These are phyloP conservation scores for Aporophyla nigra DNA, from an alignment of 2,888 invertebrate genomes.

Conservation along the genomic window DNA sequence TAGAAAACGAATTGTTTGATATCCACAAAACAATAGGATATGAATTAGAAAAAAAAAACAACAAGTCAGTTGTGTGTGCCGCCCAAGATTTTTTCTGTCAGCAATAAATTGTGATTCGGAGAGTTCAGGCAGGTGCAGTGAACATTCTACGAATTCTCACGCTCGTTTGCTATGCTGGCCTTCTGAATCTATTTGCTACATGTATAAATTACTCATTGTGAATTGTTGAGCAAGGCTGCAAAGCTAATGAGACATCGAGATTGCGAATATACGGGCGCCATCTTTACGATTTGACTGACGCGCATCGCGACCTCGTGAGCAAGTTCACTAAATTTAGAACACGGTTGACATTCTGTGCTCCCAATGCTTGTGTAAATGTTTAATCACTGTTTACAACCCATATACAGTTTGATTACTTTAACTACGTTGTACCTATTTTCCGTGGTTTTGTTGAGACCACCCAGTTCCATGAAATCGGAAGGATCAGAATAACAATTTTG, in stretches of 20 bases:
- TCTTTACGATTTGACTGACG: slow-evolving; percentile 84
- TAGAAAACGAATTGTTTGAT: slow-evolving; percentile 2
- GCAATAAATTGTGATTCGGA: slow-evolving; percentile 59
- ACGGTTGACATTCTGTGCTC: slow-evolving; percentile 76
- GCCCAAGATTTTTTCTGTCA: slow-evolving; percentile 53
- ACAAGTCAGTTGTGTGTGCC: slow-evolving; percentile 30
- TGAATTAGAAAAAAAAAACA: slow-evolving; percentile 21
- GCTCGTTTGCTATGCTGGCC: slow-evolving; percentile 76
- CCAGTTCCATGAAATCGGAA: not conserved
- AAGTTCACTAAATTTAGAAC: slow-evolving; percentile 85
- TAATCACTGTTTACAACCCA: slow-evolving; percentile 52
- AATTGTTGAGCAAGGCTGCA: slow-evolving; percentile 83
- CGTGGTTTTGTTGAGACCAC: not conserved
- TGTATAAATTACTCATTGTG: slow-evolving; percentile 81
- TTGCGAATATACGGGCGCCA: slow-evolving; percentile 83
- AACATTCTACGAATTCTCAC: slow-evolving; percentile 77
- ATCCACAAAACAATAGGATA: slow-evolving; percentile 32
- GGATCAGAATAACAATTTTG: not conserved
- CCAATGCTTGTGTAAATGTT: slow-evolving; percentile 57
- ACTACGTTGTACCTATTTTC: not conserved
- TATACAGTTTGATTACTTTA: slow-evolving; percentile 30
- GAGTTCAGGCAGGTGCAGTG: slow-evolving; percentile 72
- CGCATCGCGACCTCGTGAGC: slow-evolving; percentile 81
- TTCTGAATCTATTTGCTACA: slow-evolving; percentile 77
- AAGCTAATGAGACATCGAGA: slow-evolving; percentile 81